Base-by-base conservation (phyloP, 2,113 vertebrate species). In the Sporophila hypoxantha region DNA sequence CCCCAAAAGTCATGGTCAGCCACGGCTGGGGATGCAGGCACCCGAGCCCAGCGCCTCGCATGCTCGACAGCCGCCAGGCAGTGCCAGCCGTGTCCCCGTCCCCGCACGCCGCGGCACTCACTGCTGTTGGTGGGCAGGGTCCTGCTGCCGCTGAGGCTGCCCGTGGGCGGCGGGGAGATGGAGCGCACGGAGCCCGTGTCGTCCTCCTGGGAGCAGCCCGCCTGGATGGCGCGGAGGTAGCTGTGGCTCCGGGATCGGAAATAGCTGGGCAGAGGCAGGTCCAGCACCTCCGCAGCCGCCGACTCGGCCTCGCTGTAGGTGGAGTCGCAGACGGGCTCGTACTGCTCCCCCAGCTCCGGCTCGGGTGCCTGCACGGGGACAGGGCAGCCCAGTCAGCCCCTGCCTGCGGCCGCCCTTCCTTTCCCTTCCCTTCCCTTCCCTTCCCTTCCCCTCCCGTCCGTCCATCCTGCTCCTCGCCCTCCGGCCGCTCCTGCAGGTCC, bases 191-290 rank as follows among this genome's bases (percentile, higher is more conserved):
- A 99, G 47, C 97, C 96, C 3, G 97, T 98, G 97, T 99, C 99
- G 61, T 99, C 99, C 6, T 99, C 99, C 95, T 99, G 98, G 44
- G 99, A 99, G 92, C 99, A 99, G 96, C 99, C 99, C 0, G 99
- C 99, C 95, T 99, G 99, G 94, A 99, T 99, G 96, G 99, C 99
- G n/a, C 99, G 98, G 95, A 99, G 98, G 97, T 99, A 99, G 97
- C 99, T 99, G 97, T 99, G 99, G 97, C 99, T 99, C 91, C 99
- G 98, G 75, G 99, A 99, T 76, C 99, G 98, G 96, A 99, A 99
- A 96, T 98, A 99, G 94, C 98, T 98, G 64, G 99, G 98, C 96
- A 98, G 97, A 64, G 98, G 98, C 95, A 99, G 90, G 92, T 99
- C 99, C 29, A 98, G 97, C 39, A 98, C 97, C 95, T 99, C 99